phyloP scores from a whole-genome alignment of 1,140 invertebrate species.

The Bombyx mori region DNA sequence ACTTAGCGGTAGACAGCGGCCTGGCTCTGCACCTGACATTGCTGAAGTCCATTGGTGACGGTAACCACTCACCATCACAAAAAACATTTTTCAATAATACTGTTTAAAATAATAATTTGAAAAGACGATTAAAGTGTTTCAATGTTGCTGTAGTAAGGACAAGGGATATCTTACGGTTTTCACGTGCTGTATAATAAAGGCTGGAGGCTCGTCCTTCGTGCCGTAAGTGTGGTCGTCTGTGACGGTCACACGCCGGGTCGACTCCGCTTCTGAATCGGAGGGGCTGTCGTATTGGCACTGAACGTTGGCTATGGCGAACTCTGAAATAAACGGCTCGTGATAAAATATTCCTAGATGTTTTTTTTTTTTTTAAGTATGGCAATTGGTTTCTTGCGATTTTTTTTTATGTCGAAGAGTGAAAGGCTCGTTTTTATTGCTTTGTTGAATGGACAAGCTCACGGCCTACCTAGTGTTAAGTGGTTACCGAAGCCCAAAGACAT shows the following conservation, averaged over 20 bases:
- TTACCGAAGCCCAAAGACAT: too few relatives aligned
- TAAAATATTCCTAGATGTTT: background rate
- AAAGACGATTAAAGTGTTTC: too few relatives aligned
- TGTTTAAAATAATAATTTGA: too few relatives aligned
- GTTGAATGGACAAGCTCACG: too few relatives aligned
- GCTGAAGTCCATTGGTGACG: too few relatives aligned
- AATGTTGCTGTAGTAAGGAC: too few relatives aligned
- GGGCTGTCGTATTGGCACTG: constrained; percentile 72
- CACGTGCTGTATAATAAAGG: constrained; percentile 59
- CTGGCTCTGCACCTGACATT: too few relatives aligned
- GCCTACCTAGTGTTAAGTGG: too few relatives aligned
- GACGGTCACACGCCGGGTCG: constrained; percentile 8
- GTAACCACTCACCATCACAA: too few relatives aligned
- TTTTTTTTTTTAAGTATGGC: background rate
- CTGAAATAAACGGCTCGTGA: constrained; percentile 20
- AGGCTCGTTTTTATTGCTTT: too few relatives aligned
- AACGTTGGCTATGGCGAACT: constrained; percentile 75
- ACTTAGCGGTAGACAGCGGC: too few relatives aligned
- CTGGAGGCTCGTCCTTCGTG: constrained; percentile 58
- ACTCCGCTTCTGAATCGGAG: constrained; percentile 43
- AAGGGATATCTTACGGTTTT: constrained; percentile 9
- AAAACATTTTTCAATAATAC: too few relatives aligned
- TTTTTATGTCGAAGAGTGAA: background rate
- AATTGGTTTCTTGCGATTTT: background rate
- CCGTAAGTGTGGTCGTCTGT: constrained; percentile 62